Conservation (phyloP, 64 coral and sea anemone species). For the Dendronephthya gigantea region DNA sequence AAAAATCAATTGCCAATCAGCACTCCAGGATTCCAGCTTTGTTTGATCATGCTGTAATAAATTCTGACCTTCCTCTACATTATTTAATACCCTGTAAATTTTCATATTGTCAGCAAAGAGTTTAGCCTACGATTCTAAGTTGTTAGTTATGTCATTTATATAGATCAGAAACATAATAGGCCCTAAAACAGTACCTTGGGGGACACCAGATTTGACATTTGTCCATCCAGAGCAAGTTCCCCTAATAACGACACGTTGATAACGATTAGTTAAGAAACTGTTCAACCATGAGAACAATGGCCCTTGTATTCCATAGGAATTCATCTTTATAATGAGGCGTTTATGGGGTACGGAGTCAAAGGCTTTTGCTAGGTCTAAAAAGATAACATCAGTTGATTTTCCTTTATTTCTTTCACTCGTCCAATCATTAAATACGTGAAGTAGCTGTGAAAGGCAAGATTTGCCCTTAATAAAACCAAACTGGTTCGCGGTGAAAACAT, state of each 20-base stretch:
- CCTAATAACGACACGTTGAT: constrained; percentile 4
- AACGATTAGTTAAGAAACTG: constrained; percentile 13
- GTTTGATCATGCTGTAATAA: constrained; percentile 29
- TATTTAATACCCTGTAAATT: background rate
- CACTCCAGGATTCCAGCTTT: constrained; percentile 32
- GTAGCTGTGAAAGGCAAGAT: constrained; percentile 19
- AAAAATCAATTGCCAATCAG: constrained; percentile 39
- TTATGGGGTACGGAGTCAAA: constrained; percentile 25
- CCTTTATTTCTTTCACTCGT: background rate
- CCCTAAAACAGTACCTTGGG: background rate
- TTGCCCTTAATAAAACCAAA: no score
- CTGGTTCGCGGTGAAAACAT: background rate
- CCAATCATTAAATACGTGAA: constrained; percentile 7
- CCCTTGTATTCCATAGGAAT: background rate
- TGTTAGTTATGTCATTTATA: constrained; percentile 20
- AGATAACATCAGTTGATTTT: background rate
- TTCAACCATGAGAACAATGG: constrained; percentile 17
- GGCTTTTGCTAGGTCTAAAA: constrained; percentile 23
- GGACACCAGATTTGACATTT: background rate
- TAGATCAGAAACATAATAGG: background rate
- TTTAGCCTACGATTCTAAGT: background rate
- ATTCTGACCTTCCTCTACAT: constrained; percentile 3
- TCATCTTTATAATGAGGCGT: background rate
- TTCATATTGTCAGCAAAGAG: constrained; percentile 15
- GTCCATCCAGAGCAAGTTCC: background rate